phyloP scores from a whole-genome alignment of 2,797 vertebrate genomes.

The Sarcoramphus papa region DNA sequence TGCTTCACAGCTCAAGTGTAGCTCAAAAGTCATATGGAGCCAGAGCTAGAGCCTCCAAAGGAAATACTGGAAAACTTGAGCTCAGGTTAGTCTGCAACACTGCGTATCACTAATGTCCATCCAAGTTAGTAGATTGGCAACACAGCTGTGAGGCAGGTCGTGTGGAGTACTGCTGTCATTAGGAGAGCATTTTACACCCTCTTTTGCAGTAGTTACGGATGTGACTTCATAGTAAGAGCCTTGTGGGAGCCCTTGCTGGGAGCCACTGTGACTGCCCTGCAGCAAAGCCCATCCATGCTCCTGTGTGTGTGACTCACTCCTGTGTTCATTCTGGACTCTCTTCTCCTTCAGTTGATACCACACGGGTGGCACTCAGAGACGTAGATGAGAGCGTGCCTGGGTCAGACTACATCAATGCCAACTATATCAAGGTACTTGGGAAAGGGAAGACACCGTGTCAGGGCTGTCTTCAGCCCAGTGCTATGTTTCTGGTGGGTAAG shows the following conservation, averaged over 20 bases:
- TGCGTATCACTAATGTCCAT: accelerated
- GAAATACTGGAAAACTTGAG: too few species aligned
- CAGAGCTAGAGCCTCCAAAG: background rate
- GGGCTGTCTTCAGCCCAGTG: background rate
- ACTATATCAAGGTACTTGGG: constrained; percentile 84
- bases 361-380: constrained; percentile 78
- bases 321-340: background rate
- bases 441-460: accelerated
- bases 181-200: background rate
- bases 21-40: background rate
- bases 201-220: background rate
- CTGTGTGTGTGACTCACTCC: accelerated
- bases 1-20: background rate
- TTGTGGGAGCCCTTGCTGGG: background rate
- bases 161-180: background rate
- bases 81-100: background rate
- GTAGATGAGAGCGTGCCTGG: constrained; percentile 74
- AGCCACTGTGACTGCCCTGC: background rate
- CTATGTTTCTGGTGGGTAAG: background rate
- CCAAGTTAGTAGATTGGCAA: accelerated
- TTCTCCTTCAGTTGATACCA: constrained; percentile 79
- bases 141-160: background rate
- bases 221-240: background rate
- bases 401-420: constrained; percentile 89
- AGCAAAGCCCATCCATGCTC: background rate